phyloP scores from a whole-genome alignment of 1,140 invertebrate genomes.

The Hesperophylax magnus region DNA sequence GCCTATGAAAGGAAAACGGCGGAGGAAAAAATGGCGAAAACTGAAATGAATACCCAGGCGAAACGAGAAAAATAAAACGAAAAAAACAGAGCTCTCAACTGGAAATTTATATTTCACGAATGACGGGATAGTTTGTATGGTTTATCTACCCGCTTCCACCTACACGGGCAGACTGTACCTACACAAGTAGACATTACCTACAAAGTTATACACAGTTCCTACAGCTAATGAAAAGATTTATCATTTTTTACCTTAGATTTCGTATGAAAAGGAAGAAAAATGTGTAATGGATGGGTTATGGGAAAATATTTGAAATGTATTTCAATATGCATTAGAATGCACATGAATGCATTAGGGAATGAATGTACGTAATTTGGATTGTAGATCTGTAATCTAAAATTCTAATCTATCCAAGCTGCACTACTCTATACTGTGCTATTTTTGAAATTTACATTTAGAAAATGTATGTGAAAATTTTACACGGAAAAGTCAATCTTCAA shows the following conservation, averaged over 20 bases:
- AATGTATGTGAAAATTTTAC: no score
- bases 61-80: constrained; percentile 45
- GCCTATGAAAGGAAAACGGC: constrained; percentile 39
- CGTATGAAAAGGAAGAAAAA: background rate
- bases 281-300: background rate
- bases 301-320: no score
- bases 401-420: no score
- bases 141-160: background rate
- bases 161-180: background rate
- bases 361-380: no score
- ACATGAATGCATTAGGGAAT: no score
- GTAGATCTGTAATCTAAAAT: no score
- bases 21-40: constrained; percentile 48
- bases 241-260: constrained; percentile 1
- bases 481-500: no score
- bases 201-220: no score
- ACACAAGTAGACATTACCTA: no score
- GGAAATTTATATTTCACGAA: constrained; percentile 52
- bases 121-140: constrained; percentile 43
- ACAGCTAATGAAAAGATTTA: background rate
- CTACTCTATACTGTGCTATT: no score
- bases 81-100: constrained; percentile 45
- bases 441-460: no score
- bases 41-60: constrained; percentile 43
- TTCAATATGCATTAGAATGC: no score